phyloP scores from a whole-genome alignment of 2,888 invertebrate genomes.

The Seladonia tumulorum region DNA sequence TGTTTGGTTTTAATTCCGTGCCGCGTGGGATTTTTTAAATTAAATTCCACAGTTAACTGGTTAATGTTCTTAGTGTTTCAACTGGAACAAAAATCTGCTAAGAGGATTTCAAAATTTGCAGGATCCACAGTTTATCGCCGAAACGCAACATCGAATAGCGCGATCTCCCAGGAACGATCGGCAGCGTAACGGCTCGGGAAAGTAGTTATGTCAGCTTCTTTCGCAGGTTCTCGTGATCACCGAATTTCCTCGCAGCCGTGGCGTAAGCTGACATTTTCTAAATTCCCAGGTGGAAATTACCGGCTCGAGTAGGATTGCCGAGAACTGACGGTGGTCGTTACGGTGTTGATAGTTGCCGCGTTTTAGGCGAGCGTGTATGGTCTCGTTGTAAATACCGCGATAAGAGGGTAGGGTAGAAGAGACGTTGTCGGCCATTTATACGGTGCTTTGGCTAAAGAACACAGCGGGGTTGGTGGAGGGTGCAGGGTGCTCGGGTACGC shows the following conservation, averaged over 20 bases:
- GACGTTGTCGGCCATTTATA: conserved; percentile 7
- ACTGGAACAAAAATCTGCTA: neutral
- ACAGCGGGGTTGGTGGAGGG: neutral
- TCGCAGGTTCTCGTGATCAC: neutral
- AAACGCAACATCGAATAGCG: conserved; percentile 6
- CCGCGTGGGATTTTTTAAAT: too few relatives aligned
- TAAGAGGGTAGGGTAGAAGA: conserved; percentile 9
- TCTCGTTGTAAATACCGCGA: conserved; percentile 34
- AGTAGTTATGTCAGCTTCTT: neutral
- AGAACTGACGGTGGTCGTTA: neutral
- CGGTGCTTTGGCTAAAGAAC: conserved; percentile 1
- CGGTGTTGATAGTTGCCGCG: neutral
- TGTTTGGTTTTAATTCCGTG: too few relatives aligned
- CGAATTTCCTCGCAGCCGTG: neutral
- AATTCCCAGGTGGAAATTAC: neutral
- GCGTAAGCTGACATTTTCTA: neutral
- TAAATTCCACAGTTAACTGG: too few relatives aligned
- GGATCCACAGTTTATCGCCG: neutral
- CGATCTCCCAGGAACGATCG: neutral
- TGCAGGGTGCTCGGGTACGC: conserved; percentile 11
- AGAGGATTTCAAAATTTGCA: neutral
- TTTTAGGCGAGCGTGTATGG: neutral
- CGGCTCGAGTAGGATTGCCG: neutral
- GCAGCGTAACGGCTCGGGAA: neutral
- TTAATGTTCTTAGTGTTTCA: neutral